These are phyloP conservation scores for Diaphora mendica DNA, from an alignment of 2,888 invertebrate species.

Conservation along the genomic window DNA sequence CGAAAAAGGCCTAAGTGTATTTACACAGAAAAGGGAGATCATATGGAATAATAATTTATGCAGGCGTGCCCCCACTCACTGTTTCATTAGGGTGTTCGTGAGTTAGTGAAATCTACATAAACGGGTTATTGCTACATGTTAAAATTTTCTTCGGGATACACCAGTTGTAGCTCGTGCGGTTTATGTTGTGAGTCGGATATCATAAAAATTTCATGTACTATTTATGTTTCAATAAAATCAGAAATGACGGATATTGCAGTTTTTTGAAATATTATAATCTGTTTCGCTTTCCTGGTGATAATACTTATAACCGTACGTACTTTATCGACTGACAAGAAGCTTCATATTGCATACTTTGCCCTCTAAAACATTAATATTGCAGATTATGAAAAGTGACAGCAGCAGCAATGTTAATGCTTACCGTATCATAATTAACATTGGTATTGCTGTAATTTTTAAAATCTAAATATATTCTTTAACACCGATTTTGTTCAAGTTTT, in stretches of 20 bases:
- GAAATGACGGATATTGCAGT: not conserved
- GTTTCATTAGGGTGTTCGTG: slow-evolving; percentile 73
- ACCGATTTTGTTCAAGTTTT: not conserved
- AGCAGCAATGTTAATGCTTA: not conserved
- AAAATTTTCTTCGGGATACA: slow-evolving; percentile 60
- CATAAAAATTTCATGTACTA: slow-evolving; percentile 52
- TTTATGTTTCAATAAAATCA: not conserved
- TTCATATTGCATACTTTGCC: not conserved
- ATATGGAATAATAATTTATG: slow-evolving; percentile 74
- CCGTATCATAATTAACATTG: not conserved
- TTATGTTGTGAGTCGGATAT: slow-evolving; percentile 49
- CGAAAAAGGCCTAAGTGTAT: slow-evolving; percentile 60
- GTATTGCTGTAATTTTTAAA: not conserved
- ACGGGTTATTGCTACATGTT: slow-evolving; percentile 68
- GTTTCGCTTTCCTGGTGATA: not conserved
- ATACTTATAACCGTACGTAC: not conserved
- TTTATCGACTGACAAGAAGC: not conserved
- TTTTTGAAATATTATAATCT: not conserved
- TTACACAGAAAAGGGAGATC: slow-evolving; percentile 56
- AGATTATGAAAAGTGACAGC: not conserved
- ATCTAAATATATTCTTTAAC: not conserved
- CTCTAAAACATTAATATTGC: not conserved
- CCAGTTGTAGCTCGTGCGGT: slow-evolving; percentile 41
- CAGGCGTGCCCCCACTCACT: slow-evolving; percentile 65
- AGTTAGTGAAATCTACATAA: slow-evolving; percentile 79